Evolutionary conservation across 2,888 invertebrate genomes (phyloP).

Genomic region (Therioaphis trifolii): DNA sequence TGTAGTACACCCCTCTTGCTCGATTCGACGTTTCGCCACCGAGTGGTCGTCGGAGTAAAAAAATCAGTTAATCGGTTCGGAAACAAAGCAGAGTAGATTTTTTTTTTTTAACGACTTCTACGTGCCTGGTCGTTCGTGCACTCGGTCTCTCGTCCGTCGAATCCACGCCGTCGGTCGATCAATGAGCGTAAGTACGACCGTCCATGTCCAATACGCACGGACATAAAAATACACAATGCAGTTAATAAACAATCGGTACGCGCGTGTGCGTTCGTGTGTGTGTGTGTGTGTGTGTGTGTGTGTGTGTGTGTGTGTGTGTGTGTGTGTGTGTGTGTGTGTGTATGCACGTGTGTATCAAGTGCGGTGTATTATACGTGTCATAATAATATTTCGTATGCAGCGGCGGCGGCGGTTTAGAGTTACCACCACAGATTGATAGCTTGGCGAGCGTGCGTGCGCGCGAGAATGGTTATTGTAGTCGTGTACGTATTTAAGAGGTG

Average conservation of each 20-base stretch:
- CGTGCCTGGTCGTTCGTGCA: constrained; percentile 31
- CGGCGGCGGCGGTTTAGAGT: too few species aligned
- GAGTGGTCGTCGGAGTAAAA: not conserved
- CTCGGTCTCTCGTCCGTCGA: constrained; percentile 11
- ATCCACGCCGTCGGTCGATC: not conserved
- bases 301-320: too few species aligned
- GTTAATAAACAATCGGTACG: not conserved
- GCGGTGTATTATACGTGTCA: too few species aligned
- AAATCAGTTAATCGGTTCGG: constrained; percentile 51
- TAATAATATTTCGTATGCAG: too few species aligned
- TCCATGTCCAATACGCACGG: not conserved
- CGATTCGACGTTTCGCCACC: constrained; percentile 8
- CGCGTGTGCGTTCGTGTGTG: not conserved
- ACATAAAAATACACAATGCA: not conserved
- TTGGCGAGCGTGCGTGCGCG: not conserved
- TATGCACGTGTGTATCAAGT: too few species aligned
- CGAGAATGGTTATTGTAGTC: not conserved
- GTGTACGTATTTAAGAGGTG: not conserved
- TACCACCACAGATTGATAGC: not conserved
- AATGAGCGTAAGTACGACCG: not conserved
- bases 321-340: too few species aligned
- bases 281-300: not conserved
- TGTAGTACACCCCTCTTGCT: not conserved
- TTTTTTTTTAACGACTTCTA: constrained; percentile 53
- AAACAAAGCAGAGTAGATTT: constrained; percentile 38